Percentiles rank a stretch among this genome's conserved stretches.
Conservation (phyloP, 2,113 vertebrate species). For the Apistogramma diplotaenia region DNA sequence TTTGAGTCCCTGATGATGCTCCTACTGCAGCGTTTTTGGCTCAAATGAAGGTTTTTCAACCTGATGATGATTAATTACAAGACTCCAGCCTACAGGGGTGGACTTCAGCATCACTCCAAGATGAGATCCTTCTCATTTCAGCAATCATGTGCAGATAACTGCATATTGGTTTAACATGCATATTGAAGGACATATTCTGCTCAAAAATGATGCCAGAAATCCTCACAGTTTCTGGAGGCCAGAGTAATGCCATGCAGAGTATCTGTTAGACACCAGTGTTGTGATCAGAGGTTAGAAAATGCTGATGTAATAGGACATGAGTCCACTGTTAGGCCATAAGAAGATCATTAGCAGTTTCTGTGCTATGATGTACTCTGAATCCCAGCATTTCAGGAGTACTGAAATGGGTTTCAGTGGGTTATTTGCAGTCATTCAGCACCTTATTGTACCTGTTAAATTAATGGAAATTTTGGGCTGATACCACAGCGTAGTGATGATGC, state of each 20-base stretch:
- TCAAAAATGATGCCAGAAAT: neutral
- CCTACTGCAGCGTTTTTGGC: neutral
- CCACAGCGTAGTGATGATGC: neutral
- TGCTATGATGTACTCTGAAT: too few relatives aligned
- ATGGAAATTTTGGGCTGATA: neutral
- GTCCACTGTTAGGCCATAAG: too few relatives aligned
- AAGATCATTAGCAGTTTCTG: too few relatives aligned
- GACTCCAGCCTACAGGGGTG: neutral
- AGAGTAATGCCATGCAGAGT: neutral
- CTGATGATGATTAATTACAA: neutral
- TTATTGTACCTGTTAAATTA: neutral
- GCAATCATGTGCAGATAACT: neutral
- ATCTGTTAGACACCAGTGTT: neutral
- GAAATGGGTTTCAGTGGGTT: neutral
- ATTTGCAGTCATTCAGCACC: neutral
- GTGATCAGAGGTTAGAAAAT: too few relatives aligned
- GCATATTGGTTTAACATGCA: neutral
- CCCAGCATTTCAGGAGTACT: too few relatives aligned
- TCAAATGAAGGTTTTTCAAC: neutral
- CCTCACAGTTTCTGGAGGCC: neutral
- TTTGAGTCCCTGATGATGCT: neutral
- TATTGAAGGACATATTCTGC: neutral
- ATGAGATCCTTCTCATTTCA: neutral
- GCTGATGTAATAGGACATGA: too few relatives aligned
- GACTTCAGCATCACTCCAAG: neutral